These are phyloP conservation scores for Pedetes capensis DNA, from an alignment of 2,113 vertebrate species.

Conservation along the genomic window DNA sequence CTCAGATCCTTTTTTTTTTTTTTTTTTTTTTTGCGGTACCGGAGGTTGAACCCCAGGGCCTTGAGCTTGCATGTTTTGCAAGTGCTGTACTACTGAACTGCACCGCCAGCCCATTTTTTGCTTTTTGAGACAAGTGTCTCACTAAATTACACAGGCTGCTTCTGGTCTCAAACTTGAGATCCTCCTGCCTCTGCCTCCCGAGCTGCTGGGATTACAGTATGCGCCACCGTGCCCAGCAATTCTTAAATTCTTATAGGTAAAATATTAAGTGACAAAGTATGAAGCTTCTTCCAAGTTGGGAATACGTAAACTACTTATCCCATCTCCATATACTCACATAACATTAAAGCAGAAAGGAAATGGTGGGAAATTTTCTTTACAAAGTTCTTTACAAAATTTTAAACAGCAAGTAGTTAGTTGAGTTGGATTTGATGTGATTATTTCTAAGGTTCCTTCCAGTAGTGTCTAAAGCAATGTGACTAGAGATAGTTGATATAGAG, in stretches of 20 bases:
- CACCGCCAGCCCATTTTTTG: too few relatives aligned
- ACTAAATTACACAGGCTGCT: too few relatives aligned
- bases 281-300: neutral
- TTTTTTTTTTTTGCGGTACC: too few relatives aligned
- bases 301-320: neutral
- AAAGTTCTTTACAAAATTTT: neutral
- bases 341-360: neutral
- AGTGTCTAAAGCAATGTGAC: neutral
- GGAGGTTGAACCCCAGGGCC: too few relatives aligned
- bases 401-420: neutral
- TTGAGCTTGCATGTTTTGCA: too few relatives aligned
- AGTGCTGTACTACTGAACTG: too few relatives aligned
- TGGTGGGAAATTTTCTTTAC: neutral
- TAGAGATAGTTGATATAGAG: neutral
- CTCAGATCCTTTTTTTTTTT: too few relatives aligned
- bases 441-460: neutral
- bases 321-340: neutral
- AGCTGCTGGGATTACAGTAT: too few relatives aligned
- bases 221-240: too few relatives aligned
- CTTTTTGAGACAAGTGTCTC: too few relatives aligned
- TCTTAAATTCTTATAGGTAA: conserved; percentile 4
- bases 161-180: too few relatives aligned
- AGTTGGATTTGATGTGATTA: neutral
- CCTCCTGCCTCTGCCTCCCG: too few relatives aligned
- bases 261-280: neutral